Base-by-base conservation (phyloP, 1,140 invertebrate species). In the Drosophila busckii region DNA sequence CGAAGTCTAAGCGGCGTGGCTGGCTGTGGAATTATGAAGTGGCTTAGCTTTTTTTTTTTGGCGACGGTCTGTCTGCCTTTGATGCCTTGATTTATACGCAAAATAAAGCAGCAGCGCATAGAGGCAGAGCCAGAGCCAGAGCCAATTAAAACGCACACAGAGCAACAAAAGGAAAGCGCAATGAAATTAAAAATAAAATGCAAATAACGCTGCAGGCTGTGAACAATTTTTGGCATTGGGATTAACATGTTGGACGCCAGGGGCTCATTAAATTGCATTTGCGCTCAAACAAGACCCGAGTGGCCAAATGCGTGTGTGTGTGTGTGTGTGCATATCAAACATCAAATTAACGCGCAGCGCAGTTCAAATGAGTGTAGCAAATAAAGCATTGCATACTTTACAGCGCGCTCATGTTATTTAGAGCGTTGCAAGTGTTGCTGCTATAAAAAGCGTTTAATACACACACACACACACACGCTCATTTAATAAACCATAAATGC, bases 201-300 rank as follows among this genome's bases (percentile, higher is more conserved):
- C 68, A 54, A 63, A 56, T 32, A 17, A 28, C 13, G 35, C 12
- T 20, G 22, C 9, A 37, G 32, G 26, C 52, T 25, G 22, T 42
- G 46, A 37, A 42, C 23, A 23, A 35, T 16, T 41, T 54, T 31
- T 10, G 29, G 19, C 15, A 25, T 23, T 41, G 58, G 75, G 69
- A 75, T 82, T 82, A 82, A 82, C 75, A 75, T 82, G 73, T 80
- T 69, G 59, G 56, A 67, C 75, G 48, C 75, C 40, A 46, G 75
- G 75, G 75, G 69, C 75, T 82, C 75, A 82, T 82, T 82, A 82
- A 75, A 64, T n/a, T 61, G 69, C 55, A 48, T 73, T 61, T n/a
- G 28, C 9, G 49, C 64, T n/a, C n/a, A n/a, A n/a, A n/a, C n/a
- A n/a, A n/a, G n/a, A 41, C 54, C 60, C 59, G 49, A 64, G 70